phyloP scores from a whole-genome alignment of 2,888 invertebrate genomes.

The Dichetophora obliterata region DNA sequence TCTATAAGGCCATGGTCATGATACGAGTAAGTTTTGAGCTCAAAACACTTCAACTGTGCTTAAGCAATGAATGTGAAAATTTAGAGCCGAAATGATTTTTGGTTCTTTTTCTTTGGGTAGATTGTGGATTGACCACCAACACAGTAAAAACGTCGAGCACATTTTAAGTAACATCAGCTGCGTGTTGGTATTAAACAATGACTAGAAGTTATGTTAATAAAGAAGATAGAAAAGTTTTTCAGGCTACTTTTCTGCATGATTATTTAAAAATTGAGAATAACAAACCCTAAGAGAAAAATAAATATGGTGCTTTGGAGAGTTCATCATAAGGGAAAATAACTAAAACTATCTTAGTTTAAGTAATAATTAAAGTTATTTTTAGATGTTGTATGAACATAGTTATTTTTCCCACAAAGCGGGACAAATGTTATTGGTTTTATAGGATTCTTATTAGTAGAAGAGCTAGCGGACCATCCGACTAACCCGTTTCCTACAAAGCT shows the following conservation, averaged over 20 bases:
- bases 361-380: too few relatives aligned
- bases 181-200: constrained; percentile 14
- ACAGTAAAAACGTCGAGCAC: not conserved
- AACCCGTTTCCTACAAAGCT: too few relatives aligned
- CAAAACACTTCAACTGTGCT: not conserved
- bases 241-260: constrained; percentile 3
- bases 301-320: too few relatives aligned
- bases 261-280: not conserved
- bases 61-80: constrained; percentile 18
- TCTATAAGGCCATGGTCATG: constrained; percentile 3
- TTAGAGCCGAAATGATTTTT: not conserved
- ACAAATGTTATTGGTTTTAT: too few relatives aligned
- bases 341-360: too few relatives aligned
- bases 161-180: not conserved
- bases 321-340: too few relatives aligned
- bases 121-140: not conserved
- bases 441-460: too few relatives aligned
- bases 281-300: too few relatives aligned
- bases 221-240: constrained; percentile 12
- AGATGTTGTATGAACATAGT: too few relatives aligned
- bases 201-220: constrained; percentile 8
- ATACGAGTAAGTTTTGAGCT: not conserved
- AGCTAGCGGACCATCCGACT: too few relatives aligned
- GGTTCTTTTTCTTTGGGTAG: not conserved
- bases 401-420: too few relatives aligned